A percentile compares a stretch with the other conserved stretches of the same genome.
Conservation (phyloP, 2,113 vertebrate genomes). For the Symphodus melops region DNA sequence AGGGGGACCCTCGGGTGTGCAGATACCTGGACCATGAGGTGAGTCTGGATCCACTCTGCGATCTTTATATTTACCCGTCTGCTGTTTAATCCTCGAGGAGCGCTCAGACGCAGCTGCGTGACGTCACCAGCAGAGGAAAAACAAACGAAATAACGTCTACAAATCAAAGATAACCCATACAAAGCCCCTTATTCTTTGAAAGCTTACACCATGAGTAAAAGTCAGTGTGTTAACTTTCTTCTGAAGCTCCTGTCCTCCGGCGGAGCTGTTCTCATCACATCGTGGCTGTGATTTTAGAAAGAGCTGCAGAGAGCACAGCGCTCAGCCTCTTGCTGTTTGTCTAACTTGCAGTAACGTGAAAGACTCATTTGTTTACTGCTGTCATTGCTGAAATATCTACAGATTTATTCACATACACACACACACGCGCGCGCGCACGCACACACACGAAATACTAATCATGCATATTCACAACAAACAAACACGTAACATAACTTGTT, state of each 20-base stretch:
- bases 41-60: neutral
- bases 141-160: neutral
- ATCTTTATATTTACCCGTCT: accelerated
- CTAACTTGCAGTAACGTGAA: too few relatives aligned
- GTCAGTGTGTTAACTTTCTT: too few relatives aligned
- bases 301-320: neutral
- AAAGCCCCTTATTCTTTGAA: neutral
- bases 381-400: too few relatives aligned
- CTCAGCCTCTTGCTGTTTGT: neutral
- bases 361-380: too few relatives aligned
- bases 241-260: neutral
- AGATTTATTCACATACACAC: too few relatives aligned
- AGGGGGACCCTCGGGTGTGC: neutral
- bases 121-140: neutral
- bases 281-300: neutral
- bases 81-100: accelerated
- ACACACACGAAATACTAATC: too few relatives aligned
- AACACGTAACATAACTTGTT: too few relatives aligned
- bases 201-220: too few relatives aligned
- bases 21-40: neutral
- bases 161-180: neutral
- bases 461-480: too few relatives aligned
- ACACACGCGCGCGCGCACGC: too few relatives aligned
- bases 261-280: neutral
- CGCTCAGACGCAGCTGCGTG: neutral